phyloP scores from a whole-genome alignment of 2,888 invertebrate species.

The Brenthis daphne region DNA sequence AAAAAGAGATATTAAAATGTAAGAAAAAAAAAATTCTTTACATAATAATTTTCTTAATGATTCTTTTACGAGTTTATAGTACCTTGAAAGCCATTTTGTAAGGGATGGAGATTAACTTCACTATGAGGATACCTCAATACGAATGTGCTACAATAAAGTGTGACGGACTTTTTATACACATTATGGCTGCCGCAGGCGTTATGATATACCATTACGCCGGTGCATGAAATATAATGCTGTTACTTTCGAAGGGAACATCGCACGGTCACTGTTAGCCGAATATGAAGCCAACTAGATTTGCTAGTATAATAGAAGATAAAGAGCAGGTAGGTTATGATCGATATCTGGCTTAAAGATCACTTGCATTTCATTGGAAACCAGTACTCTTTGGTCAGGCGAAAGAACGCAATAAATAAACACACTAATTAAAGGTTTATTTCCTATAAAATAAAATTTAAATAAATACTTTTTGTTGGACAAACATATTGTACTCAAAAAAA shows the following conservation, averaged over 20 bases:
- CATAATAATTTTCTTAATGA: neutral
- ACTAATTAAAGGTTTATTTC: slow-evolving; percentile 50
- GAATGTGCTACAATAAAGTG: slow-evolving; percentile 62
- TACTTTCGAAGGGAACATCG: slow-evolving; percentile 49
- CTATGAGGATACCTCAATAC: slow-evolving; percentile 62
- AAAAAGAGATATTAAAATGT: too few relatives aligned
- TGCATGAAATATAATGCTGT: slow-evolving; percentile 55
- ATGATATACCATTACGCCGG: slow-evolving; percentile 51
- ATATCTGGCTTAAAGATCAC: slow-evolving; percentile 66
- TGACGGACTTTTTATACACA: slow-evolving; percentile 65
- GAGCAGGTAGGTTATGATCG: slow-evolving; percentile 60
- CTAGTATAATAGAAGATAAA: slow-evolving; percentile 52
- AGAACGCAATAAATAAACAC: neutral
- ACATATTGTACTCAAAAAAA: too few relatives aligned
- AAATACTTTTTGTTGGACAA: neutral
- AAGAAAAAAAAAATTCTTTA: too few relatives aligned
- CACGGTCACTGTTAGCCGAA: slow-evolving; percentile 39
- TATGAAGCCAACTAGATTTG: slow-evolving; percentile 46
- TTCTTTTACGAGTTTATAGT: neutral
- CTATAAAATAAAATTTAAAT: neutral
- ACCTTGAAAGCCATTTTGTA: slow-evolving; percentile 74
- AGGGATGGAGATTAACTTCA: slow-evolving; percentile 57
- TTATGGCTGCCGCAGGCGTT: slow-evolving; percentile 54
- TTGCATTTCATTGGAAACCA: slow-evolving; percentile 57
- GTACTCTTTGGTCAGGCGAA: slow-evolving; percentile 56